Evolutionary conservation across 1,140 invertebrate genomes (phyloP).

Genomic region (Caenorhabditis remanei): DNA sequence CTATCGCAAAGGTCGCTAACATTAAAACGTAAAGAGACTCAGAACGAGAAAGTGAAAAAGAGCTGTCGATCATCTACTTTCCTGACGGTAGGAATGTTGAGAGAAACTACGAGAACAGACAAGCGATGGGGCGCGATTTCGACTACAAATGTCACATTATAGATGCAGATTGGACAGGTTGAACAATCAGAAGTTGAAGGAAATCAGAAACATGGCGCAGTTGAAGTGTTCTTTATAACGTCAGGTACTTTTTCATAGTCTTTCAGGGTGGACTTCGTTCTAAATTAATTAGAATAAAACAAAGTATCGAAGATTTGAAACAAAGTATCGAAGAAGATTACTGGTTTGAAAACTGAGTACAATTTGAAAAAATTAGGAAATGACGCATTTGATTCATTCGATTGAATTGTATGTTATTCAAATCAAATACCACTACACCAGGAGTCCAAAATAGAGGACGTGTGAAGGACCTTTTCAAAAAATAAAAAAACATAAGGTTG

Average conservation of each 20-base stretch:
- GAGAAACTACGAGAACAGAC: slow-evolving; percentile 35
- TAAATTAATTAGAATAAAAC: no score
- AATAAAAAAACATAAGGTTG: background rate
- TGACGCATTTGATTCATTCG: background rate
- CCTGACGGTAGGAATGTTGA: background rate
- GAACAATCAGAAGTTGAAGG: no score
- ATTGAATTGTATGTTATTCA: no score
- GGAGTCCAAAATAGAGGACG: no score
- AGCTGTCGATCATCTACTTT: slow-evolving; percentile 20
- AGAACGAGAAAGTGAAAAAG: slow-evolving; percentile 27
- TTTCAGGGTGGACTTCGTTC: no score
- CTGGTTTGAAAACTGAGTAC: no score
- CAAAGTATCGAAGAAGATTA: no score
- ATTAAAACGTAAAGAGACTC: slow-evolving; percentile 35
- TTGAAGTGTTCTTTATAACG: no score
- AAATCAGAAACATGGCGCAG: no score
- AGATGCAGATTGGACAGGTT: no score
- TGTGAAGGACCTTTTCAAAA: background rate
- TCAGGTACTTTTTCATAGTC: no score
- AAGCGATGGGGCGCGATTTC: background rate
- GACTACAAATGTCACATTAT: background rate
- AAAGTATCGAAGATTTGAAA: no score
- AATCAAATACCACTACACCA: background rate
- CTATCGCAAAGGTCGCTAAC: slow-evolving; percentile 45
- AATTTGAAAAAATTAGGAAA: background rate